Conservation (phyloP, 2,113 vertebrate genomes). For the Sakesphorus luctuosus region DNA sequence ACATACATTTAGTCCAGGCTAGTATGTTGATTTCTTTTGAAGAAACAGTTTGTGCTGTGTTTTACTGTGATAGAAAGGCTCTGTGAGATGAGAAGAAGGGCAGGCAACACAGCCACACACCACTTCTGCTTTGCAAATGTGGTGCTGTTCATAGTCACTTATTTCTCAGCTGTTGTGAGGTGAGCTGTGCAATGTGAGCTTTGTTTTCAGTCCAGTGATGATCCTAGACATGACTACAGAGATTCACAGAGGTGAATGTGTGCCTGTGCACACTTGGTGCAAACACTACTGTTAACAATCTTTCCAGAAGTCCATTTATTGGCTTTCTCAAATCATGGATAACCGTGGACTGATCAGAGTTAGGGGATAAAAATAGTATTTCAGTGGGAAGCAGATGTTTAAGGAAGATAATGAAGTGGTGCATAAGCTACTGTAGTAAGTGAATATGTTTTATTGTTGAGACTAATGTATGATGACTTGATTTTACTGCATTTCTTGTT, state of each 20-base stretch:
- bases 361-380: neutral
- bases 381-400: neutral
- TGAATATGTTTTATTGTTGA: neutral
- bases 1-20: neutral
- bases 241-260: neutral
- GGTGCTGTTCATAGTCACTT: neutral
- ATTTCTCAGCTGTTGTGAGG: neutral
- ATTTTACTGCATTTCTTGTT: slow-evolving; percentile 48
- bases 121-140: neutral
- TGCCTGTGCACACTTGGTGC: neutral
- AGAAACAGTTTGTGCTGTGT: neutral
- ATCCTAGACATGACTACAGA: neutral
- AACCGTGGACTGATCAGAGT: neutral
- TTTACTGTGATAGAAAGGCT: neutral
- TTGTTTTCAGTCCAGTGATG: neutral
- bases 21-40: neutral
- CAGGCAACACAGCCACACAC: neutral
- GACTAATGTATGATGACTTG: neutral
- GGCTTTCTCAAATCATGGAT: neutral
- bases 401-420: neutral
- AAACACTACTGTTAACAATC: neutral
- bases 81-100: neutral
- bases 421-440: slow-evolving; percentile 1
- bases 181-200: neutral
- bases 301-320: neutral